Evolutionary conservation across 1,140 invertebrate genomes (phyloP).

Genomic region (Drosophila sturtevanti): DNA sequence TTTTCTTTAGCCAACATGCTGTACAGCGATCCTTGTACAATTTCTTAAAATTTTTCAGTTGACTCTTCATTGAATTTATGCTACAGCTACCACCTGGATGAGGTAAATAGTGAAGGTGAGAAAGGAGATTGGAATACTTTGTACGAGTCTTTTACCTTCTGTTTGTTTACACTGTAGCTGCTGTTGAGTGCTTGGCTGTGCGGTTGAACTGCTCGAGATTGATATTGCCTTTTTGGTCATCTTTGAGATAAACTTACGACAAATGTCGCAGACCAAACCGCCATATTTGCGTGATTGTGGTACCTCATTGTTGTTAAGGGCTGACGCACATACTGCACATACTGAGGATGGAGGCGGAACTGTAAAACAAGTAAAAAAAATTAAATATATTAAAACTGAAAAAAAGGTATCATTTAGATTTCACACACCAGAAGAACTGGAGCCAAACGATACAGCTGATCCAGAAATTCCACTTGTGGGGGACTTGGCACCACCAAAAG

Average conservation of each 20-base stretch:
- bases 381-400: not conserved
- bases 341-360: not conserved
- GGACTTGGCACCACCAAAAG: slow-evolving; percentile 34
- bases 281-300: slow-evolving; percentile 92
- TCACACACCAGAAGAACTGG: slow-evolving; percentile 28
- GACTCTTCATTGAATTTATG: slow-evolving; percentile 88
- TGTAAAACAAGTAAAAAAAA: not conserved
- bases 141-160: slow-evolving; percentile 83
- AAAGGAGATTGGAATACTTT: slow-evolving; percentile 18
- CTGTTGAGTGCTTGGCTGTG: slow-evolving; percentile 61
- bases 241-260: slow-evolving; percentile 93
- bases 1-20: slow-evolving; percentile 94
- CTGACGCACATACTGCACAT: slow-evolving; percentile 89
- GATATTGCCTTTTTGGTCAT: slow-evolving; percentile 83
- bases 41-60: slow-evolving; percentile 88
- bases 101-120: slow-evolving; percentile 5
- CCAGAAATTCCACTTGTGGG: slow-evolving; percentile 50
- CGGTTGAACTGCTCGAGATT: slow-evolving; percentile 21
- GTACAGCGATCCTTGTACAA: slow-evolving; percentile 89
- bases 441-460: slow-evolving; percentile 47
- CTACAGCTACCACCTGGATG: slow-evolving; percentile 84
- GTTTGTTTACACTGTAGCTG: slow-evolving; percentile 87
- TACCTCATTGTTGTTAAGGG: slow-evolving; percentile 89
- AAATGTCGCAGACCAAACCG: slow-evolving; percentile 92
- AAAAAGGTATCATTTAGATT: not conserved